Conservation (phyloP, 1,140 invertebrate species). For the Lepidurus arcticus region DNA sequence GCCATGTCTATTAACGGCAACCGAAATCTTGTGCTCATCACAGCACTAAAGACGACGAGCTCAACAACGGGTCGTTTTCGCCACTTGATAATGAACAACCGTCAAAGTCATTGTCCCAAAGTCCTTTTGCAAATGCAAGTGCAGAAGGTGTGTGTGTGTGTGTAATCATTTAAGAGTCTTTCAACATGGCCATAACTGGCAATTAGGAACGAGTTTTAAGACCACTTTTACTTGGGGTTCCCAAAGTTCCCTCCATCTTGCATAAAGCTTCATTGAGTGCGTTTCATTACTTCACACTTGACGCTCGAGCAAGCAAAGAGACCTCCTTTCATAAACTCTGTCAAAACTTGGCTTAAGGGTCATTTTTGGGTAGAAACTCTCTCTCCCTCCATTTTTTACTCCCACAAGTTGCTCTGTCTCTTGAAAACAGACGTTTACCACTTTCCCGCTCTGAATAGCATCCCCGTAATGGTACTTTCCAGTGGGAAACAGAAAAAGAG, state of each 20-base stretch:
- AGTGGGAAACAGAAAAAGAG: neutral
- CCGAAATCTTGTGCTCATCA: neutral
- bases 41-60: neutral
- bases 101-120: neutral
- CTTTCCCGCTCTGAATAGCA: neutral
- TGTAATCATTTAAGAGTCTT: conserved; percentile 2
- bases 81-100: conserved; percentile 3
- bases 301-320: neutral
- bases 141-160: neutral
- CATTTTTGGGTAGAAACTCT: neutral
- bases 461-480: neutral
- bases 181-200: neutral
- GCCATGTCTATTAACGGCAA: too few relatives aligned
- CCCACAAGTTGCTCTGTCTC: neutral
- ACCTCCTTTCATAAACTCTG: neutral
- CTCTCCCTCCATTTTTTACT: neutral
- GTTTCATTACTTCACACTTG: conserved; percentile 19
- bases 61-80: neutral
- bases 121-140: neutral
- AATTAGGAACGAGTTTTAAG: conserved; percentile 16
- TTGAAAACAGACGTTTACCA: conserved; percentile 11
- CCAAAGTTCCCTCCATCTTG: neutral
- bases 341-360: neutral
- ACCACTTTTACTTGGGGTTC: neutral
- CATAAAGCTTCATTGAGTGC: conserved; percentile 15